phyloP scores from a whole-genome alignment of 35 echinoderm and acorn worm genomes.

The Holothuria glaberrima region DNA sequence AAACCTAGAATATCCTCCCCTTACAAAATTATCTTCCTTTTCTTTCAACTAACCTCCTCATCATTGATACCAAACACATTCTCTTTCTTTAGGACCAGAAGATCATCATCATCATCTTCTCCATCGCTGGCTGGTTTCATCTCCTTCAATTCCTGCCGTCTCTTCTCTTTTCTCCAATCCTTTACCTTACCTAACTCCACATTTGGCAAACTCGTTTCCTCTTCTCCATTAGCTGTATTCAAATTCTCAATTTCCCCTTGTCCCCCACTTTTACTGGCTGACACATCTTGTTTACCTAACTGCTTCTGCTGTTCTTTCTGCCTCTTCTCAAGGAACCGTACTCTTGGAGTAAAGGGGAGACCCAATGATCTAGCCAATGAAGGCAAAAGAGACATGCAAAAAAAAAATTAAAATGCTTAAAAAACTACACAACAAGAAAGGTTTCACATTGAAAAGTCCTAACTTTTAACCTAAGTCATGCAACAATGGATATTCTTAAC shows the following conservation, averaged over 20 bases:
- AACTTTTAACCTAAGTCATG: not conserved
- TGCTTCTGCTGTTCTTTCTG: not conserved
- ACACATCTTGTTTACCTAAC: not conserved
- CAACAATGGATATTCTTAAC: not conserved
- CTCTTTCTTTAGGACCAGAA: slow-evolving; percentile 73
- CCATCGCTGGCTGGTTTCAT: slow-evolving; percentile 65
- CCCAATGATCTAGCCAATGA: slow-evolving; percentile 9
- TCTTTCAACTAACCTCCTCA: not conserved
- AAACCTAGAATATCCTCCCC: no score
- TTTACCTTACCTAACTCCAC: not conserved
- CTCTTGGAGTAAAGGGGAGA: slow-evolving; percentile 49
- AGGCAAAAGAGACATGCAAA: not conserved
- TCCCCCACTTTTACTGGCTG: not conserved
- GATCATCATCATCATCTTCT: slow-evolving; percentile 70
- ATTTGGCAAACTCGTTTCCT: not conserved
- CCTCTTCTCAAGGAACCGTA: slow-evolving; percentile 25
- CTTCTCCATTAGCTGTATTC: not conserved
- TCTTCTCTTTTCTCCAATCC: slow-evolving; percentile 7
- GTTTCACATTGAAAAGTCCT: not conserved
- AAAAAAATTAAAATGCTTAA: no score
- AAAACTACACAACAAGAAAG: not conserved
- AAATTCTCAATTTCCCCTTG: not conserved
- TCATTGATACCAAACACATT: not conserved
- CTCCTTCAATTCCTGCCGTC: slow-evolving; percentile 11
- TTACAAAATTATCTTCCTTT: not conserved